Evolutionary conservation across 2,888 invertebrate species (phyloP).

Genomic region (Cyclophora albipunctata): DNA sequence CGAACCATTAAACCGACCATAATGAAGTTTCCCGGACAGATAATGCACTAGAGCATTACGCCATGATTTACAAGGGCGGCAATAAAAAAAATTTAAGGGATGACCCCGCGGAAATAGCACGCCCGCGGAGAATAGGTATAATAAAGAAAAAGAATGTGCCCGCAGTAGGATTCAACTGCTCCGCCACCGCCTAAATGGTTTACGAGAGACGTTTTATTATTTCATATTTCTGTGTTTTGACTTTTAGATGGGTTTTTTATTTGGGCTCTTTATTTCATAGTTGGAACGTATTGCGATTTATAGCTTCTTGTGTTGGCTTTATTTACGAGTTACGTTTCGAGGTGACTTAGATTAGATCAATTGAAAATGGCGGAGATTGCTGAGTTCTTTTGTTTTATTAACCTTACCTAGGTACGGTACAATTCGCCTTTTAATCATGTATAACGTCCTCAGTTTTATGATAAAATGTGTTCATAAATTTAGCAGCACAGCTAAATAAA

Average conservation of each 20-base stretch:
- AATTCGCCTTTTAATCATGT: too few species aligned
- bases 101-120: constrained; percentile 64
- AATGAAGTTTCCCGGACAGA: constrained; percentile 72
- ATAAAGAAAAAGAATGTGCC: constrained; percentile 66
- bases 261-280: constrained; percentile 7
- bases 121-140: constrained; percentile 39
- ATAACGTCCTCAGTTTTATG: too few species aligned
- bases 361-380: too few species aligned
- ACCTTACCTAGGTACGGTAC: too few species aligned
- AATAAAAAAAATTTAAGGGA: constrained; percentile 76
- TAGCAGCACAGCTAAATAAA: too few species aligned
- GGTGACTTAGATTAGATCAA: too few species aligned
- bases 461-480: too few species aligned
- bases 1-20: constrained; percentile 74
- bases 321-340: too few species aligned
- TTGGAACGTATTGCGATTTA: constrained; percentile 3
- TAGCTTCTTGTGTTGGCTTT: too few species aligned
- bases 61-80: constrained; percentile 73
- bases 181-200: constrained; percentile 19
- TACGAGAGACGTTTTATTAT: constrained; percentile 41
- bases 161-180: constrained; percentile 43
- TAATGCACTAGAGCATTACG: constrained; percentile 72
- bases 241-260: constrained; percentile 22
- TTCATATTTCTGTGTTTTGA: constrained; percentile 37
- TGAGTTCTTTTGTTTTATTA: too few species aligned